Evolutionary conservation across 2,797 vertebrate genomes (phyloP).

Genomic region (Craterocephalus amniculus): DNA sequence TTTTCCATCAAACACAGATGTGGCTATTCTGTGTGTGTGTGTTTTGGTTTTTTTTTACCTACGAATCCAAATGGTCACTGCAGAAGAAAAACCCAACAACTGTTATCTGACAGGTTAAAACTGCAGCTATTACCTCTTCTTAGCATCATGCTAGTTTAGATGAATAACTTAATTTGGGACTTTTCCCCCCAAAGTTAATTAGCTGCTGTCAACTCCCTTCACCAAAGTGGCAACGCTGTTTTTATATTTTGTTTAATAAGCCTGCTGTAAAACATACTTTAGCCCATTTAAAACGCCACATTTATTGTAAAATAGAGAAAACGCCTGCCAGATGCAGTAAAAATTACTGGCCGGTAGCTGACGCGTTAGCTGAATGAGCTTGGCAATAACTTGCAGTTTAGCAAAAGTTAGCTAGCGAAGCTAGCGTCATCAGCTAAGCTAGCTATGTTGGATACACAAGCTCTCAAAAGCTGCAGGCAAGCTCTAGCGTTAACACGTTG

Average conservation of each 20-base stretch:
- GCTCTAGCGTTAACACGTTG: fast-evolving
- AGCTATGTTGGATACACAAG: conserved; percentile 24
- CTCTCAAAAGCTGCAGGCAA: background rate
- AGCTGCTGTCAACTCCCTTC: background rate
- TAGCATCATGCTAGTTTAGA: background rate
- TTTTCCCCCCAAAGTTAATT: background rate
- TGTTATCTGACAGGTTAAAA: background rate
- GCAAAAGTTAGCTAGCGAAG: conserved; percentile 71
- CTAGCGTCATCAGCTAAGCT: conserved; percentile 57
- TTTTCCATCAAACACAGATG: conserved; percentile 3
- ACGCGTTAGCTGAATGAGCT: conserved; percentile 35
- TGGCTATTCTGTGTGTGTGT: background rate
- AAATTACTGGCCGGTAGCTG: conserved; percentile 7
- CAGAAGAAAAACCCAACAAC: background rate
- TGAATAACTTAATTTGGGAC: background rate
- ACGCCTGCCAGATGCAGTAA: background rate
- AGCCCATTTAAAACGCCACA: background rate
- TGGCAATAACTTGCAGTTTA: conserved; percentile 53
- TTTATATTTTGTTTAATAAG: background rate
- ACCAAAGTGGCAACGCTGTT: background rate
- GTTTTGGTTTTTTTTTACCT: no score
- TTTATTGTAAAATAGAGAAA: background rate
- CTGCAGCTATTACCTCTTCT: background rate
- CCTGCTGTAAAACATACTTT: background rate
- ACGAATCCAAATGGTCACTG: background rate